A percentile compares a stretch with the other conserved stretches of the same genome.
Conservation (phyloP, 2,888 invertebrate genomes). For the Gastracanthus pulcherrimus region DNA sequence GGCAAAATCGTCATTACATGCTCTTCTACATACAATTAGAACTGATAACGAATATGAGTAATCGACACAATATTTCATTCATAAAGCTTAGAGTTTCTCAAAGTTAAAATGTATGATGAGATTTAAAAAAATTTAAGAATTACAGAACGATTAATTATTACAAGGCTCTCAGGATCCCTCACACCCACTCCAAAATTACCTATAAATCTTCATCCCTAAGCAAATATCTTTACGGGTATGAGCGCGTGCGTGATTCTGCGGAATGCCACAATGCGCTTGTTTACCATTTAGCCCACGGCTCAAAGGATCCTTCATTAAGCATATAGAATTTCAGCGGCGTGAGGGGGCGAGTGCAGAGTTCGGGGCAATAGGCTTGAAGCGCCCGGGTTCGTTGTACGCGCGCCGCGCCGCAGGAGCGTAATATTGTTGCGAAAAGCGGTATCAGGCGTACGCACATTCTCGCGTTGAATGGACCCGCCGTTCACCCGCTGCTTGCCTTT, state of each 20-base stretch:
- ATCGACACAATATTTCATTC: no score
- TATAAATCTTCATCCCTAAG: not conserved
- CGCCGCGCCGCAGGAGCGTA: not conserved
- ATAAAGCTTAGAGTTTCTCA: no score
- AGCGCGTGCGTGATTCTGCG: not conserved
- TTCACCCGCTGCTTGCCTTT: not conserved
- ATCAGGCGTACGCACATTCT: not conserved
- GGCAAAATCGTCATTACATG: no score
- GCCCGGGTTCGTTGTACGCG: not conserved
- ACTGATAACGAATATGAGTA: no score
- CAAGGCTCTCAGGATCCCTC: no score
- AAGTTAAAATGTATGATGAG: no score
- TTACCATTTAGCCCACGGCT: not conserved
- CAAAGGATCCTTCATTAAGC: constrained; percentile 45
- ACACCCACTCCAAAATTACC: not conserved
- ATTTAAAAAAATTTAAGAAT: no score
- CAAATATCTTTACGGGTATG: not conserved
- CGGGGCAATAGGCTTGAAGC: no score
- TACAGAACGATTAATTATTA: no score
- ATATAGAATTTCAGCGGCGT: constrained; percentile 38
- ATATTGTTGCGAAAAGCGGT: not conserved
- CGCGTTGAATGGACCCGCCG: not conserved
- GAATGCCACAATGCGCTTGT: not conserved
- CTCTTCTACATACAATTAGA: no score
- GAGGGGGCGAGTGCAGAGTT: no score